Base-by-base conservation (phyloP, 1,140 invertebrate species). In the Laupala kohalensis region DNA sequence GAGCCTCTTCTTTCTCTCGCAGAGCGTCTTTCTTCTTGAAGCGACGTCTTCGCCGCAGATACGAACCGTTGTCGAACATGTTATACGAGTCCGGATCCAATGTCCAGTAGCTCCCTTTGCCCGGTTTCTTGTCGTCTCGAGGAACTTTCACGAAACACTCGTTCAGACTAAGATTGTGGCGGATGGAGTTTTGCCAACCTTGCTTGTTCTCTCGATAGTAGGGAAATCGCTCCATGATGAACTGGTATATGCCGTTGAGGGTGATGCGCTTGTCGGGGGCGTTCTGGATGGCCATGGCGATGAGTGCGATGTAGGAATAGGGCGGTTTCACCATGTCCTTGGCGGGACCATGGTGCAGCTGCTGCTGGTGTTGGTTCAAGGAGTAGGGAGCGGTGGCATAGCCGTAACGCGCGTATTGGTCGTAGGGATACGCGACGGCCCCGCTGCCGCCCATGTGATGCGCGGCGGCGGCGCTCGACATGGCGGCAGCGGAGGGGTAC, bases 11-110 rank as follows among this genome's bases (percentile, higher is more conserved):
- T 76, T 95, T 95, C 77, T 95, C 92, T 74, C 90, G 88, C 25
- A 93, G 77, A 0, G 90, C 92, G 79, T 97, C 94, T 79, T 97
- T 97, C 83, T 97, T 97, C 84, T 98, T 99, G 82, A 98, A 99
- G 4, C 95, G 88, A 72, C 95, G 84, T 37, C 94, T 83, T 12
- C 96, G 86, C n/a, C 96, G 84, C 72, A 97, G 82, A 78, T 96
- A 98, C 12, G 93, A 96, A 0, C 97, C 96, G 77, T 98, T 97
- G 77, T 99, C 96, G 81, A 99, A 99, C 97, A 99, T 98, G 79
- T 98, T 97, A 77, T 96, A 94, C 0, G 90, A 95, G 78, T 97
- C 95, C 0, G 96, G 96, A 79, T 98, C 95, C 27, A 98, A 81
- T 0, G 95, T 96, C 97, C 97, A 99, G 80, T 97, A 99, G 77